Base-by-base conservation (phyloP, 2,888 invertebrate species). In the Tipula unca region DNA sequence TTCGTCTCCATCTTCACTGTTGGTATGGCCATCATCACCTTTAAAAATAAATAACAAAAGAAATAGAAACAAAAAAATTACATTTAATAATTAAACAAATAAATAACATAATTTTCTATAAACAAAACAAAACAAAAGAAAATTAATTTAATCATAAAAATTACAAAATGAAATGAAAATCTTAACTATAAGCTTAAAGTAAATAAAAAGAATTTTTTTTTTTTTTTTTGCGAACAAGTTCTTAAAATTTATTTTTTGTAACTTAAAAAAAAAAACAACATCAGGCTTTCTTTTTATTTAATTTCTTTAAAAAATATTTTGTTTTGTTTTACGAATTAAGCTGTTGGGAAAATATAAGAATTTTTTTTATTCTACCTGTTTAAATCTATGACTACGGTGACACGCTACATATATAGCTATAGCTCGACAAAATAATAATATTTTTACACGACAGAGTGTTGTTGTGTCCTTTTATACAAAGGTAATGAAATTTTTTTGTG, bases 1-100 rank as follows among this genome's bases (percentile, higher is more conserved):
- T 87, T 90, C 89, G 36, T 89, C 90, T 3, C 89, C 94, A 3
- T 91, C 94, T 1, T 93, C 94, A 39, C 91, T 92, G 20, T 92
- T 92, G 86, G 92, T 92, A 88, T 88, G 88, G 85, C 89, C 88
- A 48, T 92, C 93, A 86, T 93, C 93, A 87, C 92, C 92, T 86
- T 82, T 20, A 35, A 87, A 86, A 87, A 35, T 20, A 86, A 85
- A 85, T 32, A 85, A 85, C 36, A 84, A 86, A 85, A 54, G 29
- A 82, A 25, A 29, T 48, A 25, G 25, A 48, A 39, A 42, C 8
- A 29, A 42, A 36, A 13, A 17, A 39, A 39, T 35, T 48, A 29
- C 5, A 5, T 32, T 32, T 32, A 84, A 1, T 35, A 84, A 84
- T 84, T 84, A 36, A 20, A 84, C 17, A n/a, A 48, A 48, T 48